These are phyloP conservation scores for Stichopus chloronotus DNA, from an alignment of 35 echinoderm and acorn worm species.

Conservation along the genomic window DNA sequence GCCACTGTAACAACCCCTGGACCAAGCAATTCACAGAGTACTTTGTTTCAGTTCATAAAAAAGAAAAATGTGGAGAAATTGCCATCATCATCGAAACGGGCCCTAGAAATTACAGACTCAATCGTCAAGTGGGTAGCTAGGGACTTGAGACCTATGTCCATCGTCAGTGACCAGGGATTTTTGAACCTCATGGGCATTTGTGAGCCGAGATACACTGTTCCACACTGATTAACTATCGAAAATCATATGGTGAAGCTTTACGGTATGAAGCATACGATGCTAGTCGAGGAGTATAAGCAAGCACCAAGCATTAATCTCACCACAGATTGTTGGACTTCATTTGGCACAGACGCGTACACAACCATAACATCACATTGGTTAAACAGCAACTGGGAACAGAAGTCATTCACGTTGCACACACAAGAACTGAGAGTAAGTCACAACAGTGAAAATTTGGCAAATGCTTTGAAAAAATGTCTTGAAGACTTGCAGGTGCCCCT, in stretches of 20 bases:
- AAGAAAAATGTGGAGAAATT: neutral
- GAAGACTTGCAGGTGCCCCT: neutral
- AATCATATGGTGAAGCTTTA: neutral
- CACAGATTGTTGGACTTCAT: slow-evolving; percentile 8
- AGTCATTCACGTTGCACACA: neutral
- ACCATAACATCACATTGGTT: slow-evolving; percentile 7
- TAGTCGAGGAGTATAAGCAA: neutral
- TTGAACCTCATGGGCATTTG: slow-evolving; percentile 17
- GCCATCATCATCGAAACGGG: slow-evolving; percentile 5
- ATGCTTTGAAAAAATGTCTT: slow-evolving; percentile 29
- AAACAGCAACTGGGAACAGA: slow-evolving; percentile 16
- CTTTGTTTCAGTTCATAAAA: neutral
- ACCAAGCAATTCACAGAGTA: neutral
- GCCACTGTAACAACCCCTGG: neutral
- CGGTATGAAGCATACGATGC: neutral
- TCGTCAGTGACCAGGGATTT: slow-evolving; percentile 7
- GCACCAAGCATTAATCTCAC: neutral
- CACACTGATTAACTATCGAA: neutral
- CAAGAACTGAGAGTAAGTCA: neutral
- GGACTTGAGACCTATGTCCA: slow-evolving; percentile 22
- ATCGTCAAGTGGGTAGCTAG: slow-evolving; percentile 17
- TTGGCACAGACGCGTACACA: slow-evolving; percentile 9
- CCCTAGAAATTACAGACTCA: slow-evolving; percentile 8
- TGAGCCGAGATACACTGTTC: slow-evolving; percentile 21
- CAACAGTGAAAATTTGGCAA: neutral